These are phyloP conservation scores for Aphyosemion australe DNA, from an alignment of 2,113 vertebrate genomes.

Conservation along the genomic window DNA sequence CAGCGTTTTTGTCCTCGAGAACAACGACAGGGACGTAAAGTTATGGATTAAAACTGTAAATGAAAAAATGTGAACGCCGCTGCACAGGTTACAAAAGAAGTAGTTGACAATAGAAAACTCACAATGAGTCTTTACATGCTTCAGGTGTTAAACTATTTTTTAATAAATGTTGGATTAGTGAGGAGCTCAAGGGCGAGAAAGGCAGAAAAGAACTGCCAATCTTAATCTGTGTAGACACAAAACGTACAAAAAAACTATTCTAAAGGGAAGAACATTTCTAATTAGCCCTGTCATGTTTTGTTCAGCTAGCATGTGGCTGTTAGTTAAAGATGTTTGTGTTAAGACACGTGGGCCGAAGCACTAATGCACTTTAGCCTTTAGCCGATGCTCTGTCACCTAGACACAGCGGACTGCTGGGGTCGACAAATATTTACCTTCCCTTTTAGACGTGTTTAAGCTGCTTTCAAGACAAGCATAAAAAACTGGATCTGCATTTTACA, in stretches of 20 bases:
- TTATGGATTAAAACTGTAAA: background rate
- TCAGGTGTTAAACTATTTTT: slow-evolving; percentile 34
- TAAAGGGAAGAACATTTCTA: slow-evolving; percentile 18
- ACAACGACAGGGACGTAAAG: background rate
- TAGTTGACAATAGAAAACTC: slow-evolving; percentile 10
- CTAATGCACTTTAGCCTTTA: slow-evolving; percentile 11
- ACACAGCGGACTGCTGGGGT: slow-evolving; percentile 3
- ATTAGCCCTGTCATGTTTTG: slow-evolving; percentile 38
- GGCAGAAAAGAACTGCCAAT: slow-evolving; percentile 26
- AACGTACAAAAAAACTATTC: slow-evolving; percentile 19
- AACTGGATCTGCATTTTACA: background rate
- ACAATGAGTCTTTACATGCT: slow-evolving; percentile 10
- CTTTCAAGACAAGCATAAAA: slow-evolving; percentile 12
- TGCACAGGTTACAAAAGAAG: background rate
- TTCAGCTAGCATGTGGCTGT: slow-evolving; percentile 18
- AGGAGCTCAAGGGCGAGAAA: slow-evolving; percentile 30
- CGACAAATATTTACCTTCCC: slow-evolving; percentile 21
- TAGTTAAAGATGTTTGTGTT: slow-evolving; percentile 30
- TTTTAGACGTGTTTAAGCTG: background rate
- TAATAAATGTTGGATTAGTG: slow-evolving; percentile 52
- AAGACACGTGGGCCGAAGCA: background rate
- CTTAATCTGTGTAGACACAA: slow-evolving; percentile 32
- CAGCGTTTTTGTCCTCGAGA: background rate
- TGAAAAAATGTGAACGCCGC: background rate
- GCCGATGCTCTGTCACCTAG: slow-evolving; percentile 20